Evolutionary conservation across 2,888 invertebrate species (phyloP), one percentile per base, ranked within the genome.

Genomic region (Luperina nickerlii): DNA sequence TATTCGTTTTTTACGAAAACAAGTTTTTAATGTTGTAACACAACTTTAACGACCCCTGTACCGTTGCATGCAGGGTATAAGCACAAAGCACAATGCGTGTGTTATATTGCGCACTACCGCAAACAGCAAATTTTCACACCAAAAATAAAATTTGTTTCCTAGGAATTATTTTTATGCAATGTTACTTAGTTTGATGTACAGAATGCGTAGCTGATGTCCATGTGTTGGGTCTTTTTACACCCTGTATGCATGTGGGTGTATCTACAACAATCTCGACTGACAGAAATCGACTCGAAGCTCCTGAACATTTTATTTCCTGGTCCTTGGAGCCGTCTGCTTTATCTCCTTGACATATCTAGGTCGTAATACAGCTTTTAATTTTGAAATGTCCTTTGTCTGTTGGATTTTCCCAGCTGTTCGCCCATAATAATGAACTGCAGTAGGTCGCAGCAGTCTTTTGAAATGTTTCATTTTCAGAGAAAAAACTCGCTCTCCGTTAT

Each of bases 371-470:
- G 88, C 85, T 90, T 93, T 94, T 92, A 93, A 93, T 92, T 92
- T 91, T 90, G 80, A 92, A 93, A 92, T 93, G 91, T 91, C 90
- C 91, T 93, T 93, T 93, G 91, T 92, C 90, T 89, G 81, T 82
- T 81, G 81, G 86, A 84, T 89, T 87, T 90, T 88, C 85, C 84
- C 86, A 89, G 90, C 91, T 88, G 90, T 91, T 91, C 90, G 89
- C 81, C 90, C 90, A 93, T 90, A 90, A 94, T 95, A 95, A 95
- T 94, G 93, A 93, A 92, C 91, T 89, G 90, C 82, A 85, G 87
- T 90, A 90, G 92, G 90, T 90, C 90, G 90, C 85, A 79, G 79
- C 81, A 88, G 88, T 84, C 90, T 92, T 93, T 94, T 93, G 90
- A 93, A 92, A 93, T 88, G 90, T 90, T 92, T 90, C 90, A 90